Conservation (phyloP, 2,113 vertebrate species). For the Leucosticte australis region DNA sequence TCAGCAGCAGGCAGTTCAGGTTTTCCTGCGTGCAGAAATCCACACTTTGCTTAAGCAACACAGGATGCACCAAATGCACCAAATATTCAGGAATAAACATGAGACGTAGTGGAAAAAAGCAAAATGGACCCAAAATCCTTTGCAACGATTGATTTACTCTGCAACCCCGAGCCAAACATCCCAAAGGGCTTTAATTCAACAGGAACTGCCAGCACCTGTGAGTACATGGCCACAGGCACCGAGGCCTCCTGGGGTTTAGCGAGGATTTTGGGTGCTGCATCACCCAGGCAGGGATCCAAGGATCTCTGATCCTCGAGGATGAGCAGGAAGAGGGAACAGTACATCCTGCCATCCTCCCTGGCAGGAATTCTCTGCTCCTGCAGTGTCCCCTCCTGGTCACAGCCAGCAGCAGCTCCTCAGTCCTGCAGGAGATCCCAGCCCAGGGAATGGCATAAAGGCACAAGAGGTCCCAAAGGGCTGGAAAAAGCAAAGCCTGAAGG, state of each 20-base stretch:
- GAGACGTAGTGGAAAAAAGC: not conserved
- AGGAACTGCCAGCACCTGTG: not conserved
- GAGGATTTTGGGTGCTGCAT: not conserved
- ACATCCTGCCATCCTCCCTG: not conserved
- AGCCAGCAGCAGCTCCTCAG: not conserved
- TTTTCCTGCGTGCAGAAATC: not conserved
- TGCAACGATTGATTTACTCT: not conserved
- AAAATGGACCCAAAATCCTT: not conserved
- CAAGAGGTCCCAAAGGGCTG: not conserved
- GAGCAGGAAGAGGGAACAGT: not conserved
- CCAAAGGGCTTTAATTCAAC: not conserved
- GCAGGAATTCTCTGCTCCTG: not conserved
- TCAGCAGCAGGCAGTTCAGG: rapidly evolving
- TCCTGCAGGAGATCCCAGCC: not conserved
- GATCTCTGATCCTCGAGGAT: not conserved
- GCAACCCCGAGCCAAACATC: not conserved
- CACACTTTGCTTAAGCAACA: not conserved
- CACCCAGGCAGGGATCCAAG: not conserved
- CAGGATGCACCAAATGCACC: rapidly evolving
- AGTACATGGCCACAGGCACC: not conserved
- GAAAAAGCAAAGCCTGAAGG: rapidly evolving
- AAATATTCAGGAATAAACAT: not conserved
- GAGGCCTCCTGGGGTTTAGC: rapidly evolving
- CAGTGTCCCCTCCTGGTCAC: constrained; percentile 26
- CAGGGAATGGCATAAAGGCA: not conserved